Percentiles rank a stretch among this genome's conserved stretches.
Conservation (phyloP, 2,888 invertebrate genomes). For the Chloroclystis v-ata region DNA sequence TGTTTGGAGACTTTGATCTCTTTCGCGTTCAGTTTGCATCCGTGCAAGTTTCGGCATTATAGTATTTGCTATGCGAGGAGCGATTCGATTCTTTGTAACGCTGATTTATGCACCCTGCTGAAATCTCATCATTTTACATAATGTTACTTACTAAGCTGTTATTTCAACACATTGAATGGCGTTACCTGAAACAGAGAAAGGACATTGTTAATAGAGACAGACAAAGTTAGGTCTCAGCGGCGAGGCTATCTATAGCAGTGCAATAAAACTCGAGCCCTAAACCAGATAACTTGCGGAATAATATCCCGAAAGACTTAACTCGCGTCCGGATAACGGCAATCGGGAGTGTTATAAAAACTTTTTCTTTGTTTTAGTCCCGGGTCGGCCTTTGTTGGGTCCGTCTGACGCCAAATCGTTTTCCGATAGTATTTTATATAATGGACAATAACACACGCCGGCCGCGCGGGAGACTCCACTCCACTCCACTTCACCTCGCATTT, state of each 20-base stretch:
- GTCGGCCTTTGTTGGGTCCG: conserved; percentile 40
- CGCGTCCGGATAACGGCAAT: conserved; percentile 45
- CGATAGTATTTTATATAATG: conserved; percentile 67
- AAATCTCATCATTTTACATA: too few species aligned
- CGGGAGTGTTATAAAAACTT: conserved; percentile 59
- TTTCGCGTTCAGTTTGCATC: conserved; percentile 5
- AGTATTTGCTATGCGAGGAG: not conserved
- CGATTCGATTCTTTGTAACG: too few species aligned
- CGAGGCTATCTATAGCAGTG: too few species aligned
- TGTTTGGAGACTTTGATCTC: conserved; percentile 16
- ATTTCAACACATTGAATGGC: too few species aligned
- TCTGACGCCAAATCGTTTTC: conserved; percentile 68
- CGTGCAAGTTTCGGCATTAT: conserved; percentile 2
- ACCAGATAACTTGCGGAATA: conserved; percentile 25
- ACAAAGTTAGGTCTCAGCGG: not conserved
- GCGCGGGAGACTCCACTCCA: conserved; percentile 28
- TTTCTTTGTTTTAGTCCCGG: conserved; percentile 63
- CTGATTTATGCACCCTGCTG: too few species aligned
- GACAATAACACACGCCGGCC: conserved; percentile 59
- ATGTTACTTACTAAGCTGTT: not conserved
- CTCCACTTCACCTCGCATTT: too few species aligned
- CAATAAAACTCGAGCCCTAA: conserved; percentile 1
- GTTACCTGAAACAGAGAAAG: conserved; percentile 1
- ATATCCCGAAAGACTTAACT: conserved; percentile 29
- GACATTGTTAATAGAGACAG: not conserved